These are phyloP conservation scores for Marcusenius ussheri DNA, from an alignment of 2,113 vertebrate genomes.

Conservation along the genomic window DNA sequence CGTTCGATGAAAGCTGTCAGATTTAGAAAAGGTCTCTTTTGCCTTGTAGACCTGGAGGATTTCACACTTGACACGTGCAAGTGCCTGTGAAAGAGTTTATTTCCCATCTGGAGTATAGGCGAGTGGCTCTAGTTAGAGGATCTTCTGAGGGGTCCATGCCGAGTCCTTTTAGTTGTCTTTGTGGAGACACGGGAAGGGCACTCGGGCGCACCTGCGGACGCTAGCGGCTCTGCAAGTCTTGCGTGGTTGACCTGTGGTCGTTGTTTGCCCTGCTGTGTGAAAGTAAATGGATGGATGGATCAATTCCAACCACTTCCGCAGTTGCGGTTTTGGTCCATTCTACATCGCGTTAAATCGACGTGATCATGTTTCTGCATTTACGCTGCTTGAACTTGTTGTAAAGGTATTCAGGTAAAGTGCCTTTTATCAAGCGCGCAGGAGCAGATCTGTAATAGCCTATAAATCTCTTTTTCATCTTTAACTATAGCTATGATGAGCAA, in stretches of 20 bases:
- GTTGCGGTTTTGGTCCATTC: background rate
- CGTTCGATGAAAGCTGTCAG: background rate
- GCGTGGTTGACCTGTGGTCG: background rate
- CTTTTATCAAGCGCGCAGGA: background rate
- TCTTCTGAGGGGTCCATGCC: background rate
- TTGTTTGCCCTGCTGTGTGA: background rate
- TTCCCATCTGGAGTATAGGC: background rate
- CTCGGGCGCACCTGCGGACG: background rate
- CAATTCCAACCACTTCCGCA: background rate
- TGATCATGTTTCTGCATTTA: background rate
- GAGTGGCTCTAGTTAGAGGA: background rate
- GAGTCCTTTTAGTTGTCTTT: background rate
- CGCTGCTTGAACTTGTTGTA: background rate
- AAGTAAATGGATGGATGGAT: background rate
- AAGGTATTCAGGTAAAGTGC: background rate
- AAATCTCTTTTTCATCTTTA: background rate
- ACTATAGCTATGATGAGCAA: background rate
- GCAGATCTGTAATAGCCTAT: background rate
- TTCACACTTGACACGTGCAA: background rate
- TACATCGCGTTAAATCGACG: background rate
- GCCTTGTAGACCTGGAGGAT: background rate
- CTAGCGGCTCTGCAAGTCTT: background rate
- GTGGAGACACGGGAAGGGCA: background rate
- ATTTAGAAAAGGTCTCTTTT: background rate
- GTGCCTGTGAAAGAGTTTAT: background rate